These are phyloP conservation scores for Gallinago solitaria DNA, from an alignment of 2,797 vertebrate species.

Conservation along the genomic window DNA sequence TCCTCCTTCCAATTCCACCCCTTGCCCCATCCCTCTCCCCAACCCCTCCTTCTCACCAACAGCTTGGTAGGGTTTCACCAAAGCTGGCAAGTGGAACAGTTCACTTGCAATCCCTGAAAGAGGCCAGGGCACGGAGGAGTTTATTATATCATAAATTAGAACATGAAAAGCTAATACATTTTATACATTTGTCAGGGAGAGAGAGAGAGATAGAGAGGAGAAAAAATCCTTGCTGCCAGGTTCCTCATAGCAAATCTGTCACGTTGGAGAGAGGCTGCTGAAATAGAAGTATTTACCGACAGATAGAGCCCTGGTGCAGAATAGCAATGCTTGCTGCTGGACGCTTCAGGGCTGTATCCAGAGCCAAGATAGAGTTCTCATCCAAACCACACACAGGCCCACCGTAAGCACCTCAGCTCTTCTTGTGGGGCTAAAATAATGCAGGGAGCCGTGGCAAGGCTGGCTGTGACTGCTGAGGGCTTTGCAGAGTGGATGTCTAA, in stretches of 20 bases:
- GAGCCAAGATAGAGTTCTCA: constrained; percentile 13
- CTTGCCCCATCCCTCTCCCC: neutral
- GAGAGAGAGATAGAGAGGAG: neutral
- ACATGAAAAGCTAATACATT: constrained; percentile 52
- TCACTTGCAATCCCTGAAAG: neutral
- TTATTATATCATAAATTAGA: constrained; percentile 66
- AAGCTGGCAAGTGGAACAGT: neutral
- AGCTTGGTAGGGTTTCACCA: neutral
- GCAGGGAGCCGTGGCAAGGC: neutral
- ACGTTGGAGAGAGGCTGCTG: constrained; percentile 22
- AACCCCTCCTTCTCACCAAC: neutral
- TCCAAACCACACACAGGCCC: neutral
- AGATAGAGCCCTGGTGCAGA: constrained; percentile 37
- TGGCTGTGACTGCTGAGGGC: neutral
- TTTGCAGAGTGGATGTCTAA: neutral
- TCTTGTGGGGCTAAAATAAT: neutral
- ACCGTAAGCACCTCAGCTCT: neutral
- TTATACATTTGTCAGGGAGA: constrained; percentile 50
- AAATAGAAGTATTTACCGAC: constrained; percentile 58
- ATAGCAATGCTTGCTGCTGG: constrained; percentile 19
- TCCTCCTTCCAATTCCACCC: neutral
- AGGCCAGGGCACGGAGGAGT: neutral
- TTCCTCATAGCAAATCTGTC: constrained; percentile 54
- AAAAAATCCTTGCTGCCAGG: constrained; percentile 37
- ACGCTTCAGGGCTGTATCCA: neutral